Percentiles rank a stretch among this genome's conserved stretches.
These are phyloP conservation scores for Antheraea assamensis DNA, from an alignment of 2,888 invertebrate species.

Conservation along the genomic window DNA sequence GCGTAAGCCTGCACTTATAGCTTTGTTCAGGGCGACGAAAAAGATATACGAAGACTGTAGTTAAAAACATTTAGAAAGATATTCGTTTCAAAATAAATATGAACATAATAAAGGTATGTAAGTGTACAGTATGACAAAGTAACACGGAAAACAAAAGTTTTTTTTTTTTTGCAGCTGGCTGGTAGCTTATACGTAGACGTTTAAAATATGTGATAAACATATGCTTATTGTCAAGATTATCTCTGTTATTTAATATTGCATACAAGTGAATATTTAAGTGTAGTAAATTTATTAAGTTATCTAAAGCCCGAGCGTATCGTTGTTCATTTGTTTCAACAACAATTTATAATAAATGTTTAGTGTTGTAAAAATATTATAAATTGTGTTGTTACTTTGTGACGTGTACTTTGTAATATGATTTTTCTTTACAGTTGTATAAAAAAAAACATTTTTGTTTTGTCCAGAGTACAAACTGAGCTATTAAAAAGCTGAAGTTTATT, in stretches of 20 bases:
- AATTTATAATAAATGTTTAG: slow-evolving; percentile 1
- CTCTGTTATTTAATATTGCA: slow-evolving; percentile 11
- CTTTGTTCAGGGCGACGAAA: too few relatives aligned
- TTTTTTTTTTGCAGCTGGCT: neutral
- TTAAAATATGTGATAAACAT: slow-evolving; percentile 3
- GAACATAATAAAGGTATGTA: neutral
- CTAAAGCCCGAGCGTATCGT: neutral
- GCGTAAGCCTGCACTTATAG: too few relatives aligned
- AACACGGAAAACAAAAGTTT: neutral
- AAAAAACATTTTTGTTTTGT: neutral
- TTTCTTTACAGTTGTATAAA: neutral
- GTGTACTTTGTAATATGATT: neutral
- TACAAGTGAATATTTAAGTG: slow-evolving; percentile 10
- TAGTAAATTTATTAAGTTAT: slow-evolving; percentile 4
- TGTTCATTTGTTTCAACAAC: neutral
- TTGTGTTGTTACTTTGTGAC: neutral
- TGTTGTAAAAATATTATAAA: neutral
- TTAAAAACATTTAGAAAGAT: too few relatives aligned
- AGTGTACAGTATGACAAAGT: slow-evolving; percentile 11
- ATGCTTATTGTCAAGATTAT: neutral
- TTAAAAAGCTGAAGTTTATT: neutral
- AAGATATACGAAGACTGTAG: too few relatives aligned
- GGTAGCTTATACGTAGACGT: neutral
- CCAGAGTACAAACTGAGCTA: neutral
- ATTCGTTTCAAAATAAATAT: neutral